Evolutionary conservation across 2,797 vertebrate genomes (phyloP), one percentile per base, ranked within the genome.

Genomic region (Phrynocephalus guinanensis): DNA sequence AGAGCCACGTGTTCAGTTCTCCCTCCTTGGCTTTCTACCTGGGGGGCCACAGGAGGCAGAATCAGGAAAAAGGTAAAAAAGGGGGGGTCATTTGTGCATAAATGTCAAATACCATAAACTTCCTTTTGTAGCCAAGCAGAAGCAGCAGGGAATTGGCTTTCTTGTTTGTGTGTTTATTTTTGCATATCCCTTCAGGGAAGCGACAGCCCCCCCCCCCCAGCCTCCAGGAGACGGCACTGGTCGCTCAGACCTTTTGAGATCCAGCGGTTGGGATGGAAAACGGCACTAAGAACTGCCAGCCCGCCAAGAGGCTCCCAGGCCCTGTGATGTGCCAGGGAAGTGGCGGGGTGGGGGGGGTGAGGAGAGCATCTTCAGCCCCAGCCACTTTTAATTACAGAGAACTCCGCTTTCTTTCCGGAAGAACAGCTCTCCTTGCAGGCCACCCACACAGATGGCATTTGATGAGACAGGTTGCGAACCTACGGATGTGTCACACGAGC

Each of bases 391-490:
- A 86, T 72, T 75, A 22, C 88, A 83, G 75, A 67, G 80, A 83
- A 67, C 68, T 83, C 5, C 18, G 68, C 85, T 83, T 75, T 68
- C 3, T 10, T 38, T 30, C 22, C 9, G 28, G 11, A 79, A 52
- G 79, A 71, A 33, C 48, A 33, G 50, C 26, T 26, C 48, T 72
- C 33, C n/a, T 67, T 30, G 48, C 68, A 33, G 1, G 28, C 87
- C 30, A 44, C 88, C 88, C 88, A 86, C 88, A 56, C 88, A 67
- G 18, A 82, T 90, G 85, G 85, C 88, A 90, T 86, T 80, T 80
- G 28, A 9, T 76, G 85, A 86, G 88, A 75, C 81, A 89, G 88
- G 88, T 80, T 86, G 81, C n/a, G 68, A 84, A 83, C 88, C 52
- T 56, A 1, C 0, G 81, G 70, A 73, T 24, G 68, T 22, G 48